These are phyloP conservation scores for Trematocara nigrifrons DNA, from an alignment of 2,113 vertebrate genomes.

Conservation along the genomic window DNA sequence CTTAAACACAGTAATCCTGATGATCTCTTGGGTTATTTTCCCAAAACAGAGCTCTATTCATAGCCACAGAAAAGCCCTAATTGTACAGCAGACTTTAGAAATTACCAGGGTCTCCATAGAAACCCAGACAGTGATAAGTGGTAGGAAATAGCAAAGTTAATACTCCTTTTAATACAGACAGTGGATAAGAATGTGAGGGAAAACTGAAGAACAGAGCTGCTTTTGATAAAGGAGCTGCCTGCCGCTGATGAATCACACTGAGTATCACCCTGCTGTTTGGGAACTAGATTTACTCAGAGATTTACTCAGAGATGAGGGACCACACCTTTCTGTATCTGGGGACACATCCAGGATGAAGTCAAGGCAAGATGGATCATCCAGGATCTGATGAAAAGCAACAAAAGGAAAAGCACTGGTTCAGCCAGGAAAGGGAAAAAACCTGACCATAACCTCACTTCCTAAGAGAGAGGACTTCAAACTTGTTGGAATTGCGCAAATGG, in stretches of 20 bases:
- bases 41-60: neutral
- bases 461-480: neutral
- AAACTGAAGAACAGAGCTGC: conserved; percentile 25
- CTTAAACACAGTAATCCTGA: neutral
- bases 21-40: neutral
- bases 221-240: conserved; percentile 9
- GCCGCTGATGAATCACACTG: conserved; percentile 23
- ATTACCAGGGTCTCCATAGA: neutral
- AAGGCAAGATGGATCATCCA: neutral
- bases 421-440: conserved; percentile 18
- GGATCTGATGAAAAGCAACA: neutral
- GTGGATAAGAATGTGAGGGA: conserved; percentile 37
- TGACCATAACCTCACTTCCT: conserved; percentile 40
- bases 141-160: neutral
- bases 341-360: conserved; percentile 2
- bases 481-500: neutral
- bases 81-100: neutral
- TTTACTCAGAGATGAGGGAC: neutral
- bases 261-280: neutral
- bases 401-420: conserved; percentile 28
- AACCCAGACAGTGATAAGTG: neutral
- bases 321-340: neutral
- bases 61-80: neutral
- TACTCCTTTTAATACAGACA: conserved; percentile 20
- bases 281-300: neutral